These are phyloP conservation scores for Coregonus clupeaformis DNA, from an alignment of 2,113 vertebrate species.

Conservation along the genomic window DNA sequence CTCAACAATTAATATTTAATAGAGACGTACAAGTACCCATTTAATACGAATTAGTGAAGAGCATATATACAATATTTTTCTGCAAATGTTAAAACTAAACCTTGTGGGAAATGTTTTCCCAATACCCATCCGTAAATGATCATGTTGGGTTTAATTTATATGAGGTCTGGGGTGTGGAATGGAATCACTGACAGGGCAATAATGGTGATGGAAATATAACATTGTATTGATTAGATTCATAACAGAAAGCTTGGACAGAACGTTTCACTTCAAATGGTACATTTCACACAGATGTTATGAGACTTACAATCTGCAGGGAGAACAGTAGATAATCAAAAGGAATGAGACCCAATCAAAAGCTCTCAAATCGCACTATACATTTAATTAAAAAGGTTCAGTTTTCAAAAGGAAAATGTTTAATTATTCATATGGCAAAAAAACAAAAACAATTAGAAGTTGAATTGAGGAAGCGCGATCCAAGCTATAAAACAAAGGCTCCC, in stretches of 20 bases:
- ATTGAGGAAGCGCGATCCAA: conserved; percentile 17
- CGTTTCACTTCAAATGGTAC: neutral
- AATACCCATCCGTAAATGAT: no score
- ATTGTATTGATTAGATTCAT: no score
- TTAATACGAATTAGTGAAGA: neutral
- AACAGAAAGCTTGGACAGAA: neutral
- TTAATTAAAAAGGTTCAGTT: conserved; percentile 1
- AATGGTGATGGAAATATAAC: no score
- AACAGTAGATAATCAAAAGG: neutral
- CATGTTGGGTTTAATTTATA: no score
- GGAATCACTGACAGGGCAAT: no score
- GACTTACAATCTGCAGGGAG: neutral
- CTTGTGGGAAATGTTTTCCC: no score
- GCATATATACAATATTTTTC: neutral
- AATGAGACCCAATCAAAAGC: neutral
- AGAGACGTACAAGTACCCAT: neutral
- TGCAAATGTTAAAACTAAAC: neutral
- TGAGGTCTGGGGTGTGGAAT: no score
- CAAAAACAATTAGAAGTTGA: no score
- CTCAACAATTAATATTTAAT: conserved; percentile 12
- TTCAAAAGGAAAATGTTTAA: conserved; percentile 6
- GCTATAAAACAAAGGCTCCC: conserved; percentile 7
- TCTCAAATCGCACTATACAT: neutral
- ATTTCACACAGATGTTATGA: neutral
- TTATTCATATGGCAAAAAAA: neutral